Percentiles rank a stretch among this genome's conserved stretches.
phyloP scores from a whole-genome alignment of 2,797 vertebrate genomes.

The Prionace glauca region DNA sequence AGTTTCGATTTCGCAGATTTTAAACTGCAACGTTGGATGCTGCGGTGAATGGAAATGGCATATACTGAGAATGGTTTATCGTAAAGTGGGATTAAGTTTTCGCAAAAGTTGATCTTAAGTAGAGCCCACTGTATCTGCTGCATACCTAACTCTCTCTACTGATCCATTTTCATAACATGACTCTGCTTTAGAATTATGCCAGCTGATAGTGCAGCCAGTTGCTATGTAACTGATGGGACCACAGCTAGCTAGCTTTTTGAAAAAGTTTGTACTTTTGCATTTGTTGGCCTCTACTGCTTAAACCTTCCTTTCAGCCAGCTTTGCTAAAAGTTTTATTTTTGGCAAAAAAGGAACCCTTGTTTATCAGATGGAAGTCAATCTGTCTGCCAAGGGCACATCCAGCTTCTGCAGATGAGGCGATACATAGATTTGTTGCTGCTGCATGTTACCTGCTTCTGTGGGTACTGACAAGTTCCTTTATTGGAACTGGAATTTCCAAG shows the following conservation, averaged over 20 bases:
- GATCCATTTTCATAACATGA: background rate
- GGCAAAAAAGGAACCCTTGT: background rate
- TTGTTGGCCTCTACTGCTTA: background rate
- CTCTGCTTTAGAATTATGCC: background rate
- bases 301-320: background rate
- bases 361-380: background rate
- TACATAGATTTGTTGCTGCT: background rate
- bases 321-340: conserved; percentile 17
- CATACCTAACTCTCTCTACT: background rate
- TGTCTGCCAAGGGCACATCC: background rate
- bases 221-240: background rate
- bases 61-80: background rate
- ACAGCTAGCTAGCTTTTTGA: background rate
- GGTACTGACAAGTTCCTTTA: background rate
- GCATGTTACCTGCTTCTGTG: background rate
- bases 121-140: conserved; percentile 16
- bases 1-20: background rate
- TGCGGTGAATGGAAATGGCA: background rate
- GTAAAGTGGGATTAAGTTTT: background rate
- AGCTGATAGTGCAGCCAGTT: background rate
- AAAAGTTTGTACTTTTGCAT: background rate
- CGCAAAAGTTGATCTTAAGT: background rate
- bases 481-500: background rate
- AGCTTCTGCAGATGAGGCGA: background rate
- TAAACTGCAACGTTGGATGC: background rate